These are phyloP conservation scores for Sandelia bainsii DNA, from an alignment of 2,797 vertebrate genomes.

Conservation along the genomic window DNA sequence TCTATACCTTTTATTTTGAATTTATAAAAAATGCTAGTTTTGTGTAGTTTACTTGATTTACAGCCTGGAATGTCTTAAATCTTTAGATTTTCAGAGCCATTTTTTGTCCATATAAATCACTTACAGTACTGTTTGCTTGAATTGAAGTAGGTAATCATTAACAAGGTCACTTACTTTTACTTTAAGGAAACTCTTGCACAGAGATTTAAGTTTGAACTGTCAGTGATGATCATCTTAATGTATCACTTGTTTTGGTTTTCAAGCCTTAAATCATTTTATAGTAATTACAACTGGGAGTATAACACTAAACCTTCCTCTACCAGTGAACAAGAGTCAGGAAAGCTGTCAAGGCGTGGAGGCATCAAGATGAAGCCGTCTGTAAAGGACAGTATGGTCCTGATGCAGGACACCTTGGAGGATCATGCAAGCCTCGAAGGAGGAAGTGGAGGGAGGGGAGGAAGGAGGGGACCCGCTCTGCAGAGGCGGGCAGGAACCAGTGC, in stretches of 20 bases:
- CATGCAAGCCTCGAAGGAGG: constrained; percentile 62
- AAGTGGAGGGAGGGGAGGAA: constrained; percentile 65
- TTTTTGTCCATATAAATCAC: background rate
- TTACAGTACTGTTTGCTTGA: background rate
- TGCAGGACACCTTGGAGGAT: constrained; percentile 84
- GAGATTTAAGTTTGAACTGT: background rate
- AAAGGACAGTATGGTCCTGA: constrained; percentile 81
- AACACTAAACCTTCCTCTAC: background rate
- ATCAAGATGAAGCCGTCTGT: constrained; percentile 87
- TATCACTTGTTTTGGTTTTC: background rate
- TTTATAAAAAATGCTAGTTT: background rate
- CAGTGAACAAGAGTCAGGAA: constrained; percentile 73
- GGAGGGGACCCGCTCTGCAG: constrained; percentile 74
- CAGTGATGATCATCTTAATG: background rate
- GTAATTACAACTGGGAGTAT: background rate
- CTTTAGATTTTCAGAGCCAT: background rate
- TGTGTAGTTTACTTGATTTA: background rate
- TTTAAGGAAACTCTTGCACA: background rate
- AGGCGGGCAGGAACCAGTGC: constrained; percentile 71
- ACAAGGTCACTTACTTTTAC: background rate
- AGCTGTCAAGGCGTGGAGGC: constrained; percentile 86
- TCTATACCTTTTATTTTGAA: background rate
- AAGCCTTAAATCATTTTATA: background rate
- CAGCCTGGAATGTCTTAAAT: background rate
- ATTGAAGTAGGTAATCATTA: background rate